Base-by-base conservation (phyloP, 2,888 invertebrate species). In the Drosophila longiperda region DNA sequence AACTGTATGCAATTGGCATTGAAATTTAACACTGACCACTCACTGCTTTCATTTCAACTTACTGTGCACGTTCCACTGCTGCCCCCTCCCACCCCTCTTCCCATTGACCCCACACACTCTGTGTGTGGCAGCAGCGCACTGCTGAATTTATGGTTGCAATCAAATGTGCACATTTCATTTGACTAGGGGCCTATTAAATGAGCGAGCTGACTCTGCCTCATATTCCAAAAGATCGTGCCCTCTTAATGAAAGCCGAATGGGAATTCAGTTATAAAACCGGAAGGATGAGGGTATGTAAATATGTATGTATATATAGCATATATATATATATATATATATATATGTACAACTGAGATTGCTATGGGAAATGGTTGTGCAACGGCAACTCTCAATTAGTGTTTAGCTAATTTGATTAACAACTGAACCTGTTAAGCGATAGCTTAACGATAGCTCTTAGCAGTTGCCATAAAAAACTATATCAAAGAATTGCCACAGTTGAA, bases 1-100 rank as follows among this genome's bases (percentile, higher is more conserved):
- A 66, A 80, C 73, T 76, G 45, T 87, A 73, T 53, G 68, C 86
- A 83, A 83, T 82, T 86, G 86, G 75, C 85, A 88, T 86, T 86
- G 85, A 86, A 85, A 87, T 77, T 83, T 81, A 87, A 85, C 79
- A 80, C 85, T 86, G 83, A 60, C 67, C 76, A 38, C 38, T 55
- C 26, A n/a, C 26, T 36, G 36, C 53, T 15, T 53, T n/a, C 52
- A 45, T 72, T 72, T 67, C 72, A 72, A 72, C 63, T 75, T 66
- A 66, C 75, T 33, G 52, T 49, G 78, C 78, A 75, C 79, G 79
- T 78, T 78, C 75, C 78, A 66, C 42, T 42, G 54, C 32, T 29
- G 23, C 26, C 53, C 45, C 12, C 50, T n/a, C 2, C 11, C 29
- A 26, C 23, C 29, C 17, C 26, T 17, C 26, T 42, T 26, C 3